These are phyloP conservation scores for Catharus bicknelli DNA, from an alignment of 2,113 vertebrate genomes.

Conservation along the genomic window DNA sequence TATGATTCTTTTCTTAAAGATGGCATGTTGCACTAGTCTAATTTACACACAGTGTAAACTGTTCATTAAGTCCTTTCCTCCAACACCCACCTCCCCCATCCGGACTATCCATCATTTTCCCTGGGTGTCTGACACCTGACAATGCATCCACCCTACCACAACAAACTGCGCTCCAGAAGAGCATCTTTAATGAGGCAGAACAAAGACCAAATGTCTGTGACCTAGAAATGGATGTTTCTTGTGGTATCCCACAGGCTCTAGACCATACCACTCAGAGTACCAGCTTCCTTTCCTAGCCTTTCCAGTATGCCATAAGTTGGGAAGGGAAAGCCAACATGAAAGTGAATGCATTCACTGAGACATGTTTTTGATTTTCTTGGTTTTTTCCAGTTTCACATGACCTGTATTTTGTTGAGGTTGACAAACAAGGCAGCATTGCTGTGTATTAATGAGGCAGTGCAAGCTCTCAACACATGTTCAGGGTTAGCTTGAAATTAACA, in stretches of 20 bases:
- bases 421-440: not conserved
- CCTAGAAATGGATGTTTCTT: not conserved
- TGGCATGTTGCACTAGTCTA: not conserved
- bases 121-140: not conserved
- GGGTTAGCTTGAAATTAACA: not conserved
- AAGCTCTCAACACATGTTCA: accelerated
- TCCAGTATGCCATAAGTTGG: not conserved
- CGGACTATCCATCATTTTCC: not conserved
- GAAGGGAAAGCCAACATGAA: not conserved
- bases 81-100: not conserved
- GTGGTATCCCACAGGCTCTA: not conserved
- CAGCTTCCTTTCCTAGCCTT: not conserved
- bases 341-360: not conserved
- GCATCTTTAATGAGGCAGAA: not conserved
- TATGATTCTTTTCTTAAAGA: not conserved
- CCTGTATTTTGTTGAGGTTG: not conserved
- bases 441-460: not conserved
- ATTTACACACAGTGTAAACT: not conserved
- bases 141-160: not conserved
- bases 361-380: not conserved
- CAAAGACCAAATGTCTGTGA: not conserved
- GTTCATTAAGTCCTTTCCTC: not conserved
- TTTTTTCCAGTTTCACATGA: not conserved
- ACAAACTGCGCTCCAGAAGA: not conserved
- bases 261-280: not conserved